Percentiles rank a stretch among this genome's conserved stretches.
phyloP scores from a whole-genome alignment of 2,797 vertebrate species.

The Coracias cyanogaster region DNA sequence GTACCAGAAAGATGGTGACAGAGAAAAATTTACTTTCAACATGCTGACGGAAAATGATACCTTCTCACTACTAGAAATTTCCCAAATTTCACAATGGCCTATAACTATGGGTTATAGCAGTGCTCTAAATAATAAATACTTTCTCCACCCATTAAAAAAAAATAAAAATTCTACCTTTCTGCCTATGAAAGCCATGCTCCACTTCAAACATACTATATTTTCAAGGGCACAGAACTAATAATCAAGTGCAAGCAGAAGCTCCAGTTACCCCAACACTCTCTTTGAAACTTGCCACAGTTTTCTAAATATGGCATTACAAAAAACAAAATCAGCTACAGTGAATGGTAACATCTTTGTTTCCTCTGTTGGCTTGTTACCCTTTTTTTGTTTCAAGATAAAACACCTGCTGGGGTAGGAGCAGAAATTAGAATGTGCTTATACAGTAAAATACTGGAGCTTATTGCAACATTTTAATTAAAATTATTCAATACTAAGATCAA shows the following conservation, averaged over 20 bases:
- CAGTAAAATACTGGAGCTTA: neutral
- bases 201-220: neutral
- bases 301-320: neutral
- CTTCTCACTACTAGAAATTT: neutral
- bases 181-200: neutral
- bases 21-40: neutral
- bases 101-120: neutral
- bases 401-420: neutral
- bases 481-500: neutral
- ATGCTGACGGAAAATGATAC: neutral
- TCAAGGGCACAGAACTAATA: neutral
- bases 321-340: neutral
- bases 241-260: neutral
- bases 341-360: neutral
- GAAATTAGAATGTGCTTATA: neutral
- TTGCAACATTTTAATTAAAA: neutral
- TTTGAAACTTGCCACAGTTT: neutral
- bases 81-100: neutral
- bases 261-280: neutral
- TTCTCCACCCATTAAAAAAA: neutral
- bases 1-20: neutral
- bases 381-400: neutral
- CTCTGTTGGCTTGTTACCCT: neutral
- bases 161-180: neutral
- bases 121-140: neutral